Evolutionary conservation across 2,888 invertebrate genomes (phyloP).

Genomic region (Cheilosia vernalis): DNA sequence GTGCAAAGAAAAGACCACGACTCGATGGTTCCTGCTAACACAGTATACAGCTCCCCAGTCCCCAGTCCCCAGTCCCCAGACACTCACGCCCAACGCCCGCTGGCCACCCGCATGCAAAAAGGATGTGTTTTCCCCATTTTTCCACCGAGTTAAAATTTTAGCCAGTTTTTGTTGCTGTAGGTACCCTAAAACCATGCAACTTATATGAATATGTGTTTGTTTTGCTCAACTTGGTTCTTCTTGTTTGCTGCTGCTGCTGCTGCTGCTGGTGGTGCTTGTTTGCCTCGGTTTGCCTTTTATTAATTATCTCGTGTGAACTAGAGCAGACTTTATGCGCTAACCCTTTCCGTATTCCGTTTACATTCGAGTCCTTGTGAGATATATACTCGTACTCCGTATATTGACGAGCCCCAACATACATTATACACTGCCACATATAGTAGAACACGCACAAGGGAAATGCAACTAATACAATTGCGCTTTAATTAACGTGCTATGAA

Average conservation of each 20-base stretch:
- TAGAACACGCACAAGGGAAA: slow-evolving; percentile 53
- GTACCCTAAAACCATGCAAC: slow-evolving; percentile 56
- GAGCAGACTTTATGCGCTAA: slow-evolving; percentile 74
- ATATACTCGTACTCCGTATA: slow-evolving; percentile 22
- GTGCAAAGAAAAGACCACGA: slow-evolving; percentile 57
- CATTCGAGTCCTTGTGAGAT: slow-evolving; percentile 57
- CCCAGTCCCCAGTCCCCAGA: neutral
- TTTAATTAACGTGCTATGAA: slow-evolving; percentile 74
- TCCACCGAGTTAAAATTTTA: slow-evolving; percentile 63
- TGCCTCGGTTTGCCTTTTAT: slow-evolving; percentile 73
- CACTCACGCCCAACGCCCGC: neutral
- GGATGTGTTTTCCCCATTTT: slow-evolving; percentile 46
- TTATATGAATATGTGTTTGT: slow-evolving; percentile 56
- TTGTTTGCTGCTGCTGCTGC: slow-evolving; percentile 25
- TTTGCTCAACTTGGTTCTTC: slow-evolving; percentile 62
- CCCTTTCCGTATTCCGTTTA: slow-evolving; percentile 64
- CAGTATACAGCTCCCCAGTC: neutral
- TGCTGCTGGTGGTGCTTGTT: slow-evolving; percentile 38
- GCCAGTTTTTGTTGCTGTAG: slow-evolving; percentile 25
- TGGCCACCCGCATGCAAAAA: neutral
- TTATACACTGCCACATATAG: slow-evolving; percentile 1
- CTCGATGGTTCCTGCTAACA: slow-evolving; percentile 40
- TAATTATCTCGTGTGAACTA: slow-evolving; percentile 75
- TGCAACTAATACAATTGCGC: slow-evolving; percentile 72
- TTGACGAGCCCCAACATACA: slow-evolving; percentile 23